Evolutionary conservation across 2,113 vertebrate species (phyloP), one percentile per base, ranked within the genome.

Genomic region (Plotosus lineatus): DNA sequence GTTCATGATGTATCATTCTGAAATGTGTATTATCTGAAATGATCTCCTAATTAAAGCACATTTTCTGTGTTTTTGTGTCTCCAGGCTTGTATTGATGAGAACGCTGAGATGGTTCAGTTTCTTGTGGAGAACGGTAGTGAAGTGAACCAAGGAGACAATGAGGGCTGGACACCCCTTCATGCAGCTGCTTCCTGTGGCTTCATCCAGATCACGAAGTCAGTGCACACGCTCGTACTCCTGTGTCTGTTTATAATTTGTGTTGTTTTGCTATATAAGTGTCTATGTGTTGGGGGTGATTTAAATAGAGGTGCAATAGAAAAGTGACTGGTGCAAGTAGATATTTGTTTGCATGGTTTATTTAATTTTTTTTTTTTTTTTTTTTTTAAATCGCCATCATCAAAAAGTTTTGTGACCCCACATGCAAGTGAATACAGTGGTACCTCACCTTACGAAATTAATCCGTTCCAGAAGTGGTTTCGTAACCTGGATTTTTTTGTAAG

Each of bases 31-130:
- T 26, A 31, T 63, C 28, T 33, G 9, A 21, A 26, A 26, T 14
- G n/a, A 5, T n/a, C 8, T 0, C 23, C 36, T 76, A 21, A 61
- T 9, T 23, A 36, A 48, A 50, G n/a, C 6, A n/a, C 9, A 14
- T 12, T 0, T 17, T 65, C 11, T 50, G 4, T 31, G 3, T 46
- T 17, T n/a, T 15, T 38, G 15, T n/a, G 19, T 69, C n/a, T 55
- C 36, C 86, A 95, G 94, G 94, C 94, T 83, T 95, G 94, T 86
- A 95, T 95, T 11, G 94, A 95, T 82, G 94, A 95, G 82, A 95
- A 95, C 17, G 86, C 93, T 5, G 94, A 94, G 77, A 95, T 95
- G 94, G 94, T 95, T 76, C 90, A 94, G 91, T 95, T 95, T 65
- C 91, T 95, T 83, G 92, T 95, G 85, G 94, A 95, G 85, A 94